A percentile compares a stretch with the other conserved stretches of the same genome.
phyloP scores from a whole-genome alignment of 2,113 vertebrate genomes.

The Pterophyllum scalare region DNA sequence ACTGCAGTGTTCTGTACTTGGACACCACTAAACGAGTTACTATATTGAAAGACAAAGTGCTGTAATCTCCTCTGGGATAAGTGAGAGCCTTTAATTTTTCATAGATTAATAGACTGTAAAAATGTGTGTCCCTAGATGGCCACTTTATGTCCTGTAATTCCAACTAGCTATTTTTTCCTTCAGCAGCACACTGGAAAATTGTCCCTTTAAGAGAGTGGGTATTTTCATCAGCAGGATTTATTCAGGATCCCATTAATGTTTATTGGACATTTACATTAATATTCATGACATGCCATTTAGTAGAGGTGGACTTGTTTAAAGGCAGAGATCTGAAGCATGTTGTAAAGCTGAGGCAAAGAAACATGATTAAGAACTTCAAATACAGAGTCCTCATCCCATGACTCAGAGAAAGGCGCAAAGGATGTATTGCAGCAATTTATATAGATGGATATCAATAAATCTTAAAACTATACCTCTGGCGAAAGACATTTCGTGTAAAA shows the following conservation, averaged over 20 bases:
- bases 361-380: neutral
- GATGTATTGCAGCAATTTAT: neutral
- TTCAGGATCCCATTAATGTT: constrained; percentile 45
- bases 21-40: constrained; percentile 63
- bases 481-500: neutral
- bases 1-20: constrained; percentile 24
- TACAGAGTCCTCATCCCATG: neutral
- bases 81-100: constrained; percentile 75
- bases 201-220: constrained; percentile 20
- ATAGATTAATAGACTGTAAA: constrained; percentile 80
- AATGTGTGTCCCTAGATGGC: constrained; percentile 72
- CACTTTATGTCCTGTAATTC: constrained; percentile 66
- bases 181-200: constrained; percentile 42
- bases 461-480: neutral
- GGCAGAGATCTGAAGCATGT: constrained; percentile 8
- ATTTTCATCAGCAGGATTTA: constrained; percentile 38
- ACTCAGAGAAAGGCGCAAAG: neutral
- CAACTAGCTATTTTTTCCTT: constrained; percentile 67
- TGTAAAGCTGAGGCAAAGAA: neutral
- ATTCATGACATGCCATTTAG: constrained; percentile 24
- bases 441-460: neutral
- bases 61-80: constrained; percentile 69
- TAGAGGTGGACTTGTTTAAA: constrained; percentile 6
- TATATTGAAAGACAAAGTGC: constrained; percentile 70
- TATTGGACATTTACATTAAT: constrained; percentile 40